Conservation (phyloP, 2,797 vertebrate genomes). For the Cynodonichthys magdalenae region DNA sequence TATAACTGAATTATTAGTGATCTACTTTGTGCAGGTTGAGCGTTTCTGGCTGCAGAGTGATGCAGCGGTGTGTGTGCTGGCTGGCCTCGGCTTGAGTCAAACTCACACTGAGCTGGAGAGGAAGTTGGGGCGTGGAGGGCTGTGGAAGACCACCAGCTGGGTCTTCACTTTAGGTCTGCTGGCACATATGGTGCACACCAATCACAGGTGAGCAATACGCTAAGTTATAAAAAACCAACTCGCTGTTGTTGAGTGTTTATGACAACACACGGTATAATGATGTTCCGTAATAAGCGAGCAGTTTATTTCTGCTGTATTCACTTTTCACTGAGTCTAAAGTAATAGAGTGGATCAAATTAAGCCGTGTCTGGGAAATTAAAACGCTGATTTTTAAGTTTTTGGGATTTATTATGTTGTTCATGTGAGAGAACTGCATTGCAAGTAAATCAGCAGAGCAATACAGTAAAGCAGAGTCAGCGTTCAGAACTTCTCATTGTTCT, state of each 20-base stretch:
- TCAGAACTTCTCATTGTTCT: constrained; percentile 14
- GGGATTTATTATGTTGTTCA: too few relatives aligned
- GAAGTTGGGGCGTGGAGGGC: constrained; percentile 57
- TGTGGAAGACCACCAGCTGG: constrained; percentile 83
- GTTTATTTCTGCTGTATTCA: neutral
- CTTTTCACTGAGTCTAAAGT: neutral
- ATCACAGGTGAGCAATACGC: constrained; percentile 85
- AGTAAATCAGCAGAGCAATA: constrained; percentile 4
- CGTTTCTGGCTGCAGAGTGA: constrained; percentile 98
- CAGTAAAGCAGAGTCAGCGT: constrained; percentile 18
- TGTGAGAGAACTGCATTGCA: neutral
- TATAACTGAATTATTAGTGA: too few relatives aligned
- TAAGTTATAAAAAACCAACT: neutral
- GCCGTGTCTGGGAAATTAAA: neutral
- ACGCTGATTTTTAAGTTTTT: too few relatives aligned
- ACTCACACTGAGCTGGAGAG: constrained; percentile 67
- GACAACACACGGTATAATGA: neutral
- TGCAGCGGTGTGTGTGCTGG: constrained; percentile 88
- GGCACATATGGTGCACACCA: constrained; percentile 82
- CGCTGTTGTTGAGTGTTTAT: neutral
- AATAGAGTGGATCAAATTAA: neutral
- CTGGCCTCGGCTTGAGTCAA: constrained; percentile 86
- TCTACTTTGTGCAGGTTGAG: constrained; percentile 85
- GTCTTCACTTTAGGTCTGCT: constrained; percentile 82
- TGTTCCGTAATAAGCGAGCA: neutral